phyloP scores from a whole-genome alignment of 1,140 invertebrate species.

The Sipha flava region DNA sequence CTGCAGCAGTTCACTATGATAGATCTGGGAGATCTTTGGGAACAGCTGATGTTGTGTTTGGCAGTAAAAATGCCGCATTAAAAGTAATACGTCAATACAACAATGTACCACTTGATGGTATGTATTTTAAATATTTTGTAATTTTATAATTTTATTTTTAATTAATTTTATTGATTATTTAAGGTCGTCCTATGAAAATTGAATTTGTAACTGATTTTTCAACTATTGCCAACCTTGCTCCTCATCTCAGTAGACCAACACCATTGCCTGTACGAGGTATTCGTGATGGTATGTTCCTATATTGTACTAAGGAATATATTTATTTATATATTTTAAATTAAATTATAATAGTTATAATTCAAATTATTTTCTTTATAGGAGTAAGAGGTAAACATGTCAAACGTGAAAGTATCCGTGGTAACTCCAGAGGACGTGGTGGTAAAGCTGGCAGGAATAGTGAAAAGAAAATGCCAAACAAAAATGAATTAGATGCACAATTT shows the following conservation, averaged over 20 bases:
- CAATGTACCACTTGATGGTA: conserved; percentile 90
- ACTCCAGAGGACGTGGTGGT: neutral
- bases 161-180: conserved; percentile 31
- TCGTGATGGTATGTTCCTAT: conserved; percentile 2
- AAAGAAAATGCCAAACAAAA: conserved; percentile 15
- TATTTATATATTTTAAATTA: too few relatives aligned
- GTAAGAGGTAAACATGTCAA: neutral
- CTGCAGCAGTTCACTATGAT: conserved; percentile 94
- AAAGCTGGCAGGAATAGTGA: neutral
- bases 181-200: conserved; percentile 87
- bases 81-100: conserved; percentile 98
- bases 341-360: too few relatives aligned
- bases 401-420: neutral
- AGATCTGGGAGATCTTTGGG: conserved; percentile 89
- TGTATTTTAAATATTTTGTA: conserved; percentile 37
- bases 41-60: conserved; percentile 94
- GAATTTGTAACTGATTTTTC: conserved; percentile 72
- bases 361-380: too few relatives aligned
- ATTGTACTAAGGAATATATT: too few relatives aligned
- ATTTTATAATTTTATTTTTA: neutral
- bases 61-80: conserved; percentile 79
- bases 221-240: conserved; percentile 38
- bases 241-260: conserved; percentile 29
- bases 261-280: neutral
- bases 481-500: conserved; percentile 32